Percentiles rank a stretch among this genome's conserved stretches.
Evolutionary conservation across 2,113 vertebrate species (phyloP).

Genomic region (Chionis minor): DNA sequence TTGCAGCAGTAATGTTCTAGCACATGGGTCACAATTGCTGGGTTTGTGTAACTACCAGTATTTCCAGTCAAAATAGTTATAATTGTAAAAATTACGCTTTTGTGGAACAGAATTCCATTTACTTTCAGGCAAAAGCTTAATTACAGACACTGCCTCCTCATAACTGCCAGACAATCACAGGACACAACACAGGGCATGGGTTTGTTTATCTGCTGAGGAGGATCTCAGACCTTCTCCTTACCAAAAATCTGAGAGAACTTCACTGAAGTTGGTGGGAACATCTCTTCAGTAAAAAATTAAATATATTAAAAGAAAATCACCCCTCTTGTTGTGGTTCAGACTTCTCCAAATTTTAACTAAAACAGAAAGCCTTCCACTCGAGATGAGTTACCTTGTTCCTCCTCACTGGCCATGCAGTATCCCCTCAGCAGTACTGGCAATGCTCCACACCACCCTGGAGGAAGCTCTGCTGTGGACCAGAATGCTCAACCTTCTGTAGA

Average conservation of each 20-base stretch:
- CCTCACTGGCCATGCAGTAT: background rate
- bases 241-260: background rate
- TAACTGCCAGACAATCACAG: background rate
- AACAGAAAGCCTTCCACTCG: background rate
- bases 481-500: background rate
- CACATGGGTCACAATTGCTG: background rate
- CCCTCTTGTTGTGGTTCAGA: background rate
- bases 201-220: background rate
- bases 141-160: background rate
- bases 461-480: background rate
- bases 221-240: background rate
- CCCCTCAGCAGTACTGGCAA: rapidly evolving
- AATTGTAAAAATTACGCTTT: background rate
- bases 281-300: background rate
- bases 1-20: background rate
- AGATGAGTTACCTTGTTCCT: background rate
- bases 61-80: background rate
- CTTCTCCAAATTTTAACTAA: background rate
- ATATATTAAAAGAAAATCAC: too few relatives aligned
- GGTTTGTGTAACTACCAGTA: background rate
- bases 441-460: background rate
- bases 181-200: background rate
- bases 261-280: background rate
- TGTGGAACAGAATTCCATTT: background rate
- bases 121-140: background rate